A percentile compares a stretch with the other conserved stretches of the same genome.
phyloP scores from a whole-genome alignment of 2,888 invertebrate genomes.

The Tetanocera ferruginea region DNA sequence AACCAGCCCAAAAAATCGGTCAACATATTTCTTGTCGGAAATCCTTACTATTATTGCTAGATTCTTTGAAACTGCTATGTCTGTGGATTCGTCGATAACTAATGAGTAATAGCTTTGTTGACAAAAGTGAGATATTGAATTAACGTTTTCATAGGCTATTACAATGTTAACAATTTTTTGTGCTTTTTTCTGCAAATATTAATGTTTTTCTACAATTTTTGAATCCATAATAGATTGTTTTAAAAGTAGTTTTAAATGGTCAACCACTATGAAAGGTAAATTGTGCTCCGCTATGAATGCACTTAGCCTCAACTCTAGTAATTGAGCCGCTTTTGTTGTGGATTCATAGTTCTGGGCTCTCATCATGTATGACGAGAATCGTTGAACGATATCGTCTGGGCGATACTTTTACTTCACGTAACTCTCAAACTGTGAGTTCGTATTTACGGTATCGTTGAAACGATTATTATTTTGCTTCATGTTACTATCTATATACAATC shows the following conservation, averaged over 20 bases:
- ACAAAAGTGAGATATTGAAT: background rate
- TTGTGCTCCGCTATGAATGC: background rate
- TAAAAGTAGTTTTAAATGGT: background rate
- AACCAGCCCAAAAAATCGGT: conserved; percentile 16
- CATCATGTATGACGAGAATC: no score
- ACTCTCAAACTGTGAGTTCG: no score
- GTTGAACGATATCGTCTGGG: no score
- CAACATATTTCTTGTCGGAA: conserved; percentile 21
- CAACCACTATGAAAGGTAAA: background rate
- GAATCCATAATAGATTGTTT: background rate
- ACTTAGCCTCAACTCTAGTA: no score
- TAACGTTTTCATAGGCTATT: conserved; percentile 16
- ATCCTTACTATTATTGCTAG: conserved; percentile 27
- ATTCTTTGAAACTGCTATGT: conserved; percentile 12
- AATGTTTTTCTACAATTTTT: conserved; percentile 21
- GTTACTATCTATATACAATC: no score
- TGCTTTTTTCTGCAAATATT: conserved; percentile 15
- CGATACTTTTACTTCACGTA: no score
- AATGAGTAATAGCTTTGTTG: background rate
- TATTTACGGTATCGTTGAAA: no score
- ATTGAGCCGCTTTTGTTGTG: background rate
- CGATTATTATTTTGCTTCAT: background rate
- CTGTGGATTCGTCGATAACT: conserved; percentile 2
- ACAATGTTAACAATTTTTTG: conserved; percentile 23
- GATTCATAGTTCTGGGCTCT: no score